Evolutionary conservation across 2,888 invertebrate genomes (phyloP).

Genomic region (Podabrus alpinus): DNA sequence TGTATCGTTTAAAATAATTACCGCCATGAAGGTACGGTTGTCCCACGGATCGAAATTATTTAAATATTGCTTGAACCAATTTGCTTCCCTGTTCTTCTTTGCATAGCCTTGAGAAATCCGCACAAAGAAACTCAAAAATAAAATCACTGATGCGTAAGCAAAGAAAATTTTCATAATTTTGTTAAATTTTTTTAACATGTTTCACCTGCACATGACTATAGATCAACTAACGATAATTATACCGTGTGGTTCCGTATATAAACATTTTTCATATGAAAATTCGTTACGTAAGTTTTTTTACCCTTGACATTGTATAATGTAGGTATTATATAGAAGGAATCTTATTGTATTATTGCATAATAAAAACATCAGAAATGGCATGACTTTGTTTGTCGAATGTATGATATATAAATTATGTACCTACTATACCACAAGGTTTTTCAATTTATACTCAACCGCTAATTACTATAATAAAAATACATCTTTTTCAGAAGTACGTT

Average conservation of each 20-base stretch:
- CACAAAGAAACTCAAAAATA: not conserved
- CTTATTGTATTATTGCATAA: not conserved
- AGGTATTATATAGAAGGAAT: not conserved
- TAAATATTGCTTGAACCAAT: constrained; percentile 49
- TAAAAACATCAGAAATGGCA: not conserved
- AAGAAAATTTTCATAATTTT: not conserved
- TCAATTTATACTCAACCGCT: not conserved
- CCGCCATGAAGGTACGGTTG: constrained; percentile 60
- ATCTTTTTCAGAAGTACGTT: not conserved
- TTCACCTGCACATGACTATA: not conserved
- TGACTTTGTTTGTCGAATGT: not conserved
- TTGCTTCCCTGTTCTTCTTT: constrained; percentile 1
- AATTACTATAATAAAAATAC: not conserved
- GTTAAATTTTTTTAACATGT: not conserved
- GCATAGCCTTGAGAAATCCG: not conserved
- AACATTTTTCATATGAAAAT: not conserved
- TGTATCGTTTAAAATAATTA: constrained; percentile 39
- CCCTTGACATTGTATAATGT: not conserved
- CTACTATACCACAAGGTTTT: not conserved
- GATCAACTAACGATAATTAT: not conserved
- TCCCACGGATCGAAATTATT: constrained; percentile 62
- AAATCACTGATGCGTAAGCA: not conserved
- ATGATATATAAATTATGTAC: not conserved
- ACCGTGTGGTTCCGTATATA: constrained; percentile 5
- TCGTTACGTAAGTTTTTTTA: not conserved